phyloP scores from a whole-genome alignment of 2,888 invertebrate genomes.

The Oeneis ivallda region DNA sequence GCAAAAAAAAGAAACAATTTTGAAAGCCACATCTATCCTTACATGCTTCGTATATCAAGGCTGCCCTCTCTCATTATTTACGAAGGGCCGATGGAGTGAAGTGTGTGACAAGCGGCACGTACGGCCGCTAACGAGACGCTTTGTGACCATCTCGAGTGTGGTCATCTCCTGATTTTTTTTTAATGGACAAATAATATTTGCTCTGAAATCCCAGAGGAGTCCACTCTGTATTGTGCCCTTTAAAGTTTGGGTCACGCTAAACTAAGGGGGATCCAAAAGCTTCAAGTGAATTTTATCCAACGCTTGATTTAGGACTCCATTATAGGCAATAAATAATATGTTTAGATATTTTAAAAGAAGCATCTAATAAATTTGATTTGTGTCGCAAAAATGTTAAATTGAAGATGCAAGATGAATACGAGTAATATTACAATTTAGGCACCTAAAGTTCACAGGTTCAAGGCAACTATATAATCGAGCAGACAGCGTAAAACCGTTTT shows the following conservation, averaged over 20 bases:
- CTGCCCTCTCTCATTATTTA: constrained; percentile 79
- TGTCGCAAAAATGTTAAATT: background rate
- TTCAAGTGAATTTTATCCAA: background rate
- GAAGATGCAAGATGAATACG: background rate
- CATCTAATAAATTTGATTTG: no score
- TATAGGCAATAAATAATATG: no score
- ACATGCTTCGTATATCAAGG: constrained; percentile 55
- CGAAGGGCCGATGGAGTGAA: constrained; percentile 79
- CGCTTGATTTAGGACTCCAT: background rate
- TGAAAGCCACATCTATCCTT: constrained; percentile 36
- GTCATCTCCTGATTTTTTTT: constrained; percentile 76
- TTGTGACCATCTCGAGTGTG: constrained; percentile 79
- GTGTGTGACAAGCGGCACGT: constrained; percentile 80
- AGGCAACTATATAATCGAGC: constrained; percentile 63
- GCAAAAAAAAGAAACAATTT: background rate
- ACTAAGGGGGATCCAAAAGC: constrained; percentile 1
- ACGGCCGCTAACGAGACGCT: constrained; percentile 80
- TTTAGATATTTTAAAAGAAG: no score
- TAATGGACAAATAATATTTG: constrained; percentile 79
- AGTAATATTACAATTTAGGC: background rate
- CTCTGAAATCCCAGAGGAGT: constrained; percentile 60
- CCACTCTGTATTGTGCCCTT: constrained; percentile 64
- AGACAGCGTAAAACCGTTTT: constrained; percentile 73
- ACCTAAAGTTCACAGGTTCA: constrained; percentile 13
- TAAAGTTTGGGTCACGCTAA: constrained; percentile 48